A percentile compares a stretch with the other conserved stretches of the same genome.
These are phyloP conservation scores for Cuculus canorus DNA, from an alignment of 2,797 vertebrate genomes.

Conservation along the genomic window DNA sequence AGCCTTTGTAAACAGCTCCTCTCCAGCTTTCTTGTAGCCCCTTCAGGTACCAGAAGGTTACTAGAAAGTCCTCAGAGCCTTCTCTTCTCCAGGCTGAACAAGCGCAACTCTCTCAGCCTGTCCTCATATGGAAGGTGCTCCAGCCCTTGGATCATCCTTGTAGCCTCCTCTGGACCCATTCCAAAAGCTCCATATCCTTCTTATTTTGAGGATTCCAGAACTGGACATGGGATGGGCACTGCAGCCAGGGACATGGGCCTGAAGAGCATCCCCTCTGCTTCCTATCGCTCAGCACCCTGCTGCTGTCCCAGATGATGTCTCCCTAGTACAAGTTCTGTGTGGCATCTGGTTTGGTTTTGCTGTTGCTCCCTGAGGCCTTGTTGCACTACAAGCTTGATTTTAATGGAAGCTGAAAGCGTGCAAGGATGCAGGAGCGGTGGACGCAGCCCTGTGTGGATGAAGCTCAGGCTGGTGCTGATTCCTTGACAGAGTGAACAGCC, in stretches of 20 bases:
- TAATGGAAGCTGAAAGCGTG: neutral
- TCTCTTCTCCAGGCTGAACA: too few relatives aligned
- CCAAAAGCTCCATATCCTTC: too few relatives aligned
- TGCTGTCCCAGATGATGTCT: rapidly evolving
- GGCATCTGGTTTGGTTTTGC: neutral
- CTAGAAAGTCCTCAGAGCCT: too few relatives aligned
- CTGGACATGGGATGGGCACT: neutral
- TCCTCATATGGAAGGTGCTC: too few relatives aligned
- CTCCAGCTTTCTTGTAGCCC: too few relatives aligned
- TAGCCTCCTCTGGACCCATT: too few relatives aligned
- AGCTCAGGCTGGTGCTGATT: neutral
- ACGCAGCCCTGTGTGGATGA: neutral
- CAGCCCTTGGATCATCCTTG: too few relatives aligned
- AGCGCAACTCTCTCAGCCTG: too few relatives aligned
- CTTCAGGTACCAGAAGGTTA: too few relatives aligned
- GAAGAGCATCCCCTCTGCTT: neutral
- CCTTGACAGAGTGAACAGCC: neutral
- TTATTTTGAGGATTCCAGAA: too few relatives aligned
- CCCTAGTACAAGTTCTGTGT: neutral
- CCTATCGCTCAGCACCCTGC: neutral
- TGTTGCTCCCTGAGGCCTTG: neutral
- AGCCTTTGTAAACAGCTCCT: too few relatives aligned
- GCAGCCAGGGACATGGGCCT: neutral
- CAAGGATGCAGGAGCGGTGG: rapidly evolving
- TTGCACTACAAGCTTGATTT: neutral